These are phyloP conservation scores for Oreamnos americanus DNA, from an alignment of 2,113 vertebrate genomes.

Conservation along the genomic window DNA sequence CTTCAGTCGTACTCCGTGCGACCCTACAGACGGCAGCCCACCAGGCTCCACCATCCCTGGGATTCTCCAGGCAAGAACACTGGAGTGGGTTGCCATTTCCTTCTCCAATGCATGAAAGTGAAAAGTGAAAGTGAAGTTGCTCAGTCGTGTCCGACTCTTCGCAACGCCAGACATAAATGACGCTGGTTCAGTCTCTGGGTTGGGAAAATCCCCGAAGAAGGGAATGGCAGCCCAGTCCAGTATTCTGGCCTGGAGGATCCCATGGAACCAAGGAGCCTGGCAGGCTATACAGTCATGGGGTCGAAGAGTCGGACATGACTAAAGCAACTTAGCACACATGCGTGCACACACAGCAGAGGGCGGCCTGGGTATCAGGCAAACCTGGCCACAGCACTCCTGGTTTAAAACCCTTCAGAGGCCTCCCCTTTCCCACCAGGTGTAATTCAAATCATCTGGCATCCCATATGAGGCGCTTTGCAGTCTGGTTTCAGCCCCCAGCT, in stretches of 20 bases:
- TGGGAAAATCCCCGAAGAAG: not conserved
- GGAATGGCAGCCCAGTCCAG: not conserved
- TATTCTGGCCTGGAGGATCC: not conserved
- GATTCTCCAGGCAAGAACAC: no score
- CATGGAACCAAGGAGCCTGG: not conserved
- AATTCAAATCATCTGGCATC: not conserved
- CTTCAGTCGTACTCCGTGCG: no score
- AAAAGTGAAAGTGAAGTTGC: no score
- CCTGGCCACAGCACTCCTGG: not conserved
- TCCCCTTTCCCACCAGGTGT: not conserved
- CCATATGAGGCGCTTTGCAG: not conserved
- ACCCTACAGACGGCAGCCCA: no score
- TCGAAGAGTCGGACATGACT: not conserved
- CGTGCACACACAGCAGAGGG: not conserved
- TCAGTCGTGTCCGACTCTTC: no score
- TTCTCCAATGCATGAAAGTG: no score
- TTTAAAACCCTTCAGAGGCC: not conserved
- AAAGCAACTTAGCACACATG: not conserved
- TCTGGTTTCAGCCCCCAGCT: not conserved
- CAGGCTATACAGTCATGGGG: not conserved
- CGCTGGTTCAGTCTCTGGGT: not conserved
- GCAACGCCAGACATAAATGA: not conserved
- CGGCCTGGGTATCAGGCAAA: not conserved
- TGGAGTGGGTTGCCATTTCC: no score
- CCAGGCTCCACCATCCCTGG: no score